phyloP scores from a whole-genome alignment of 2,113 vertebrate species.

The Silurus glanis region DNA sequence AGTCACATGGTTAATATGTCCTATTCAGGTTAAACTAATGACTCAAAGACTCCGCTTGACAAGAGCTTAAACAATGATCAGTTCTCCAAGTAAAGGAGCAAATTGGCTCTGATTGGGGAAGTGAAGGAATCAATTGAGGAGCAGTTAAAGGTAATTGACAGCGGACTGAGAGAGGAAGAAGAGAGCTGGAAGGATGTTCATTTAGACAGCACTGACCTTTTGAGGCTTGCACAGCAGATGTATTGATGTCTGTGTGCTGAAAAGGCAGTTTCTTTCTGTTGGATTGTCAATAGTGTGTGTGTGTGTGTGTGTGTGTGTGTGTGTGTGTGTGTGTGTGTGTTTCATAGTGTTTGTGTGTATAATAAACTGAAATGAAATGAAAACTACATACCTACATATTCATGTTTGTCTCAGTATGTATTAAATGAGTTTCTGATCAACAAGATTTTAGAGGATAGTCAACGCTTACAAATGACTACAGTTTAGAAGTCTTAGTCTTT shows the following conservation, averaged over 20 bases:
- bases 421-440: no score
- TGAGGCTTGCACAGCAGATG: neutral
- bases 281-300: neutral
- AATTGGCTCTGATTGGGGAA: constrained; percentile 9
- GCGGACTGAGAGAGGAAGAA: neutral
- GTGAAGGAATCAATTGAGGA: constrained; percentile 10
- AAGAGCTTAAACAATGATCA: neutral
- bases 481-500: neutral
- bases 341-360: neutral
- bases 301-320: neutral
- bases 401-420: no score
- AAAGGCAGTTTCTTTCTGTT: neutral
- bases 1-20: neutral
- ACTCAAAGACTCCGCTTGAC: neutral
- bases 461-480: neutral
- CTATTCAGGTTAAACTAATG: neutral
- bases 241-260: constrained; percentile 23
- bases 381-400: no score
- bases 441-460: no score
- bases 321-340: neutral
- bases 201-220: constrained; percentile 38
- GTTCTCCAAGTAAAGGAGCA: neutral
- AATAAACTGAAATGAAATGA: no score
- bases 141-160: constrained; percentile 35
- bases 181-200: constrained; percentile 9